Base-by-base conservation (phyloP, 2,797 vertebrate species). In the Pseudocheirus occidentalis region DNA sequence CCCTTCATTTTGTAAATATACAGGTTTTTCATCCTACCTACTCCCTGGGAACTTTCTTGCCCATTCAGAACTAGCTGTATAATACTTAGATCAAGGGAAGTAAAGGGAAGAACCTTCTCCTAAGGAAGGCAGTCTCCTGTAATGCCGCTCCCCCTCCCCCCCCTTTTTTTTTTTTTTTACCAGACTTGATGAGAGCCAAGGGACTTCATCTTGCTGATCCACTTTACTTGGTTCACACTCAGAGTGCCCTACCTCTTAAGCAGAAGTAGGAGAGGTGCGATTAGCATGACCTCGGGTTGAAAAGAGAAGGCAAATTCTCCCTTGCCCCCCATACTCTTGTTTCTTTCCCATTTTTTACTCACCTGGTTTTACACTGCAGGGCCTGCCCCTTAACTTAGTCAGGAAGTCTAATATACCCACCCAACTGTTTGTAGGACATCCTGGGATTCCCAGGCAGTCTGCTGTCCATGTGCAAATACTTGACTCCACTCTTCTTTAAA, bases 401-500 rank as follows among this genome's bases (percentile, higher is more conserved):
- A 81, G 5, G 53, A 0, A 53, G 31, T 54, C 81, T 9, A 0
- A 18, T 40, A 52, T 52, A 46, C 54, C 5, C 12, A 54, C 50
- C 91, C 0, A 2, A 0, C 1, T 5, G 2, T 7, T 14, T 29
- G 90, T 90, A 54, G 9, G 1, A 24, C 34, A 73, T 96, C 53
- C 16, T 94, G 55, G 55, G 90, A 62, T 54, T 92, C 57, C 92
- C 34, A 53, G 53, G 40, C 87, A 97, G 29, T 34, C 12, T 29
- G 81, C 31, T 1, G 59, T 12, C 0, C 66, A 4, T 5, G 21
- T 28, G 55, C 3, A 2, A 91, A 28, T 90, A 81, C 90, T 93
- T 98, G 97, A 98, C 16, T 29, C 40, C 1, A 53, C 21, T 91
- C 96, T 96, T 90, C 54, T 96, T 96, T 94, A 96, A 92, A 0